Base-by-base conservation (phyloP, 1,140 invertebrate species). In the Rhopalosiphum maidis region DNA sequence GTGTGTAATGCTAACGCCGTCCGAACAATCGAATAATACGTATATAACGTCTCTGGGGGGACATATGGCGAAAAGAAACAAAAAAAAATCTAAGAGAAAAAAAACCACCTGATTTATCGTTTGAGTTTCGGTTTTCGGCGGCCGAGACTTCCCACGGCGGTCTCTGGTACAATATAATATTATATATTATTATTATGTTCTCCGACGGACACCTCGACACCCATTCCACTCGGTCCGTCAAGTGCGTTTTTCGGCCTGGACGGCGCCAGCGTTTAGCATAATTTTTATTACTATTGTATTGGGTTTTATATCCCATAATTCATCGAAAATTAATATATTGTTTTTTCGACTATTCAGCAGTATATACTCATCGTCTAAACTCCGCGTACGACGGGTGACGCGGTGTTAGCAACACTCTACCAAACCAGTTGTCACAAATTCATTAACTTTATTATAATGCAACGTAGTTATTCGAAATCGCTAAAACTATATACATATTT, bases 181-280 rank as follows among this genome's bases (percentile, higher is more conserved):
- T 51, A 51, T 83, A 83, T 83, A 85, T 11, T 35, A 85, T 83
- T 87, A 48, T 87, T 87, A 25, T 90, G 8, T 11, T 55, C 51
- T 23, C 7, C 43, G 77, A 35, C 77, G 91, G 91, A 77, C 68
- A 77, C 46, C 90, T 83, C 41, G 82, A 51, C 77, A 82, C 41
- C 60, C 68, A 83, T 91, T 91, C 41, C 55, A 15, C 55, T 9
- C 30, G 0, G 90, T 91, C 90, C 68, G 68, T 91, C 55, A 91
- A 91, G 55, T 60, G 25, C 43, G 21, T 41, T 37, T 37, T 91
- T 83, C 11, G 68, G 46, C 41, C 48, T 21, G 23, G 90, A n/a
- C 77, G 90, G 68, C 90, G 90, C 90, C 90, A 91, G 37, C 68
- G 68, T 91, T 91, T 91, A 91, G 90, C 43, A 55, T 89, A 87